Evolutionary conservation across 2,113 vertebrate species (phyloP), one percentile per base, ranked within the genome.

Genomic region (Tenebrosternarchus preto): DNA sequence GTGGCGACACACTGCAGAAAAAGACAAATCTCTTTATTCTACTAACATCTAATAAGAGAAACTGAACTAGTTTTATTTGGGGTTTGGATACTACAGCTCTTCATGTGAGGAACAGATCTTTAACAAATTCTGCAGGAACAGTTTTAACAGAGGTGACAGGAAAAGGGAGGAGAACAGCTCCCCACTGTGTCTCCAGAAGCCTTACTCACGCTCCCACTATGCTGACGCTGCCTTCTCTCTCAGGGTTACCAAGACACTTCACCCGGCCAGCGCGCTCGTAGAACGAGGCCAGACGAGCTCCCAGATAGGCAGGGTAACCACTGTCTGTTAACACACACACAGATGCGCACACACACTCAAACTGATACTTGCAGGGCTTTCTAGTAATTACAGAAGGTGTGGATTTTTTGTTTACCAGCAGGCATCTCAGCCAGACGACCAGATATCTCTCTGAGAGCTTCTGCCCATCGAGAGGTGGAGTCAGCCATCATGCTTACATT

Each of bases 401-500:
- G 31, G 64, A 36, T 39, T 39, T 39, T 68, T 11, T 46, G 27
- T 72, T 74, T 84, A 99, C 97, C 97, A 87, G 97, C 97, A 85
- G 97, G 97, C 97, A 99, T 99, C 92, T 99, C 97, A 80, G 97
- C 97, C 89, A 99, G 88, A 86, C 97, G 95, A 15, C 97, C 97
- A 1, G 97, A 99, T 87, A 99, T 99, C 90, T 99, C 97, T 88
- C 97, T 92, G 76, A 99, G 96, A 81, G 97, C 97, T 84, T 99
- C 97, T 15, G 97, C 97, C 97, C 97, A 99, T 85, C 97, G 93
- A 71, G 97, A 99, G 19, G 97, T 99, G 16, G 97, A 99, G 89
- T 99, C 97, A 4, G 97, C 97, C 97, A 99, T 99, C 97, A 99
- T 99, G 86, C 97, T 99, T 86, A 99, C 97, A 0, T 99, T 93